phyloP scores from a whole-genome alignment of 2,113 vertebrate species.

The Poicephalus gulielmi region DNA sequence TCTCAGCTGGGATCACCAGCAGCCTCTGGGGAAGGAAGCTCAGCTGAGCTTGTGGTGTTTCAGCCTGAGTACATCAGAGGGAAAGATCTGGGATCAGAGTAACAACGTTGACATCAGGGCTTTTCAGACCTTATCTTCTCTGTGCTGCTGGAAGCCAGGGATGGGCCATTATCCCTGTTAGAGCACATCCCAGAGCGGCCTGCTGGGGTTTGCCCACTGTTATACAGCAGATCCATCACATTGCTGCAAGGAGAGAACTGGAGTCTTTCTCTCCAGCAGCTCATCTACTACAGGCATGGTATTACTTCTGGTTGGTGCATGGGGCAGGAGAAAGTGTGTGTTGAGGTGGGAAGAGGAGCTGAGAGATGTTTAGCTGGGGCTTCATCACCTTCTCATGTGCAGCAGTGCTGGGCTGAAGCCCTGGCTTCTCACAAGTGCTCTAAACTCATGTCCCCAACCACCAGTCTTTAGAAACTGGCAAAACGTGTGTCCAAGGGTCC shows the following conservation, averaged over 20 bases:
- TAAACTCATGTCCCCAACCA: background rate
- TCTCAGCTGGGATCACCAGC: background rate
- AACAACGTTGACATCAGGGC: background rate
- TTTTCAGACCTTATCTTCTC: background rate
- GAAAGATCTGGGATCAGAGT: background rate
- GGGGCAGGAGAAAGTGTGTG: too few species aligned
- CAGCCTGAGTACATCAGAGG: background rate
- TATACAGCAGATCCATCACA: accelerated
- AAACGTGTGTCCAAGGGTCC: background rate
- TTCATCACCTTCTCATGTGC: background rate
- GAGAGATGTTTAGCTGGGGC: accelerated
- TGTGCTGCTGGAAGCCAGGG: background rate
- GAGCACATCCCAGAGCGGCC: background rate
- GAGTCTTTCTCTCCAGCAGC: background rate
- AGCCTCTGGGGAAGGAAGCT: background rate
- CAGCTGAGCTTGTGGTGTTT: background rate
- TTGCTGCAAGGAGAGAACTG: background rate
- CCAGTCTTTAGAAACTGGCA: accelerated
- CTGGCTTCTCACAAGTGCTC: background rate
- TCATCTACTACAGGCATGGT: accelerated
- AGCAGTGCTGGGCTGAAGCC: background rate
- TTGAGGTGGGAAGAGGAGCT: background rate
- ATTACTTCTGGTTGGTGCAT: accelerated
- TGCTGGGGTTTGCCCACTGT: background rate
- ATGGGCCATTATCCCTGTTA: background rate